phyloP scores from a whole-genome alignment of 92 coral and sea anemone genomes.

The Parazoanthus darwini region DNA sequence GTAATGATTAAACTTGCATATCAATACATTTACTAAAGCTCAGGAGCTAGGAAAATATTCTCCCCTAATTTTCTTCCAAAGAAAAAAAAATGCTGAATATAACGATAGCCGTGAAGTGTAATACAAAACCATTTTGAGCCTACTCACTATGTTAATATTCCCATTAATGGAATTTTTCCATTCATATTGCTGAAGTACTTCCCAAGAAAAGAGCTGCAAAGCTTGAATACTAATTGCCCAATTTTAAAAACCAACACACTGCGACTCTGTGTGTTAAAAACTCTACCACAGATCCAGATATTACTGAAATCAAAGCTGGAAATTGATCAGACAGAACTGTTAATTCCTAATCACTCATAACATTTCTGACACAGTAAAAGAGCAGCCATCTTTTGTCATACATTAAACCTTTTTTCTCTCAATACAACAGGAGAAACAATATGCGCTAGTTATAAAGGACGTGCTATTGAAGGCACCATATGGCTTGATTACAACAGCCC shows the following conservation, averaged over 20 bases:
- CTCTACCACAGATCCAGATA: background rate
- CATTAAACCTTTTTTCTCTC: background rate
- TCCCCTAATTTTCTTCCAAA: background rate
- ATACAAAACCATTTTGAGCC: background rate
- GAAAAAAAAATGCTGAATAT: background rate
- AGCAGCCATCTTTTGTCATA: constrained; percentile 7
- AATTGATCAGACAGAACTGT: background rate
- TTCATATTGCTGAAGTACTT: constrained; percentile 12
- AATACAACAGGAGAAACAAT: constrained; percentile 3
- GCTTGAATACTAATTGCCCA: constrained; percentile 8
- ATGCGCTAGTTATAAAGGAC: background rate
- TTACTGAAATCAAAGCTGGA: background rate
- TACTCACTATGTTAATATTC: constrained; percentile 14
- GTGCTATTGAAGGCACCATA: constrained; percentile 11
- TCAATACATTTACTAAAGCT: background rate
- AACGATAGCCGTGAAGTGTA: background rate
- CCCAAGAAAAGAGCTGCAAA: constrained; percentile 11
- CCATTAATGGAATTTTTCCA: background rate
- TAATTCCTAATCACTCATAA: background rate
- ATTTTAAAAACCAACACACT: background rate
- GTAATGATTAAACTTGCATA: background rate
- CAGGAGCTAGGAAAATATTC: background rate
- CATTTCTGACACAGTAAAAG: background rate
- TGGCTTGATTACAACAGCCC: background rate
- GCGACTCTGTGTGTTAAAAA: background rate